Percentiles rank a stretch among this genome's conserved stretches.
Conservation (phyloP, 2,888 invertebrate genomes). For the Altica lythri region DNA sequence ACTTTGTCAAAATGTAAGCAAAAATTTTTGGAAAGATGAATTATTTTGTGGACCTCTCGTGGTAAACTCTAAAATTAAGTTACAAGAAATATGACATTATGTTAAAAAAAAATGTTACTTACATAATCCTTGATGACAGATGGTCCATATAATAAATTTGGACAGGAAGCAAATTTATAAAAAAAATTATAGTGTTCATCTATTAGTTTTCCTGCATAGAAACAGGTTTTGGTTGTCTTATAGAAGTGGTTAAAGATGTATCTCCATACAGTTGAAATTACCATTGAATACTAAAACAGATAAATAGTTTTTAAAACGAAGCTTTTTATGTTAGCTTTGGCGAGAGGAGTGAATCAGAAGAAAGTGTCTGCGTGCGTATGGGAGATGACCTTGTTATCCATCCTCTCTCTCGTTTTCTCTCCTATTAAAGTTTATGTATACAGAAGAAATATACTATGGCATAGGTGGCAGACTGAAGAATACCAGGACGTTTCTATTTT, state of each 20-base stretch:
- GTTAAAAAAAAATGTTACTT: slow-evolving; percentile 28
- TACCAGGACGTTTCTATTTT: too few relatives aligned
- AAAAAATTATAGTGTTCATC: slow-evolving; percentile 46
- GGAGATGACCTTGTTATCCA: not conserved
- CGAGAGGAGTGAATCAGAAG: too few relatives aligned
- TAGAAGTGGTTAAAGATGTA: slow-evolving; percentile 49
- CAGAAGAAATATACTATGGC: too few relatives aligned
- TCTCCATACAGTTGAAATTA: slow-evolving; percentile 50
- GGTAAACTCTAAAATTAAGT: slow-evolving; percentile 45
- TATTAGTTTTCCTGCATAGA: slow-evolving; percentile 50
- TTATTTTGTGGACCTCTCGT: slow-evolving; percentile 45
- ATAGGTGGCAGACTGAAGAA: too few relatives aligned
- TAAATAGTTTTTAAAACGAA: not conserved
- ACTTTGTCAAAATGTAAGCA: slow-evolving; percentile 50
- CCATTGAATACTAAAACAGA: slow-evolving; percentile 44
- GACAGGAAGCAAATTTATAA: slow-evolving; percentile 44
- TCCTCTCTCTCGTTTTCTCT: not conserved
- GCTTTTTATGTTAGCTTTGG: too few relatives aligned
- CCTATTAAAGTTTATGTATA: not conserved
- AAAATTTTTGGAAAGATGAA: slow-evolving; percentile 48
- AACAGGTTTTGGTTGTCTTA: slow-evolving; percentile 41
- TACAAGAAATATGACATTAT: slow-evolving; percentile 11
- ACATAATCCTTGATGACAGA: slow-evolving; percentile 48
- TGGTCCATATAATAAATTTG: slow-evolving; percentile 45
- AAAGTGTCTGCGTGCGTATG: not conserved